Base-by-base conservation (phyloP, 2,113 vertebrate species). In the Echinops telfairi region DNA sequence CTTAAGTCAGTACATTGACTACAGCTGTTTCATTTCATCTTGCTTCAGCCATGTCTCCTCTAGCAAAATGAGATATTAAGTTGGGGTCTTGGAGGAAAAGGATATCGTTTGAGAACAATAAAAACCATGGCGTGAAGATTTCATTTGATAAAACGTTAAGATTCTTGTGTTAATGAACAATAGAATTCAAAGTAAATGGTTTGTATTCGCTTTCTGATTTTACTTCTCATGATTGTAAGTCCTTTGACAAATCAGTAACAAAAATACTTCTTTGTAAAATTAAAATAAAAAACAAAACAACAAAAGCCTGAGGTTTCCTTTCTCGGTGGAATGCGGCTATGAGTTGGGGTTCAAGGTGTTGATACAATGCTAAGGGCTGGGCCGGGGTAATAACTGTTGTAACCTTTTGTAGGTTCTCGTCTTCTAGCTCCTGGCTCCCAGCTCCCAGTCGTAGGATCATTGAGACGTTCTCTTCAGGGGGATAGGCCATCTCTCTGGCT, bases 261-360 rank as follows among this genome's bases (percentile, higher is more conserved):
- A 27, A 36, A 53, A 62, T 25, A 43, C 1, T 58, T 88, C 22
- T 88, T 60, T 80, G 47, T 33, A 77, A 20, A 5, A 66, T 22
- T 19, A 25, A 22, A 62, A 33, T n/a, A n/a, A 94, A 43, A 82
- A 25, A 38, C 38, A 60, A 16, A 40, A 8, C 3, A 88, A 27
- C 31, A 77, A 84, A 36, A 80, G n/a, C 31, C 16, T 15, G 31
- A 92, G 71, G 62, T 1, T 23, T 83, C 89, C 36, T 90, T 76
- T 8, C 9, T 23, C 76, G 36, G 57, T 77, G 27, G 22, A 91
- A 43, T 27, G 15, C 4, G n/a, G 19, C 16, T 88, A 15, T 75
- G 57, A 68, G n/a, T 93, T 85, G 86, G 43, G 84, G 6, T 53
- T 96, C 62, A 82, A 85, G 87, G 58, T 81, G 53, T 66, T 87